A percentile compares a stretch with the other conserved stretches of the same genome.
Evolutionary conservation across 2,797 vertebrate species (phyloP).

Genomic region (Acanthornis magna): DNA sequence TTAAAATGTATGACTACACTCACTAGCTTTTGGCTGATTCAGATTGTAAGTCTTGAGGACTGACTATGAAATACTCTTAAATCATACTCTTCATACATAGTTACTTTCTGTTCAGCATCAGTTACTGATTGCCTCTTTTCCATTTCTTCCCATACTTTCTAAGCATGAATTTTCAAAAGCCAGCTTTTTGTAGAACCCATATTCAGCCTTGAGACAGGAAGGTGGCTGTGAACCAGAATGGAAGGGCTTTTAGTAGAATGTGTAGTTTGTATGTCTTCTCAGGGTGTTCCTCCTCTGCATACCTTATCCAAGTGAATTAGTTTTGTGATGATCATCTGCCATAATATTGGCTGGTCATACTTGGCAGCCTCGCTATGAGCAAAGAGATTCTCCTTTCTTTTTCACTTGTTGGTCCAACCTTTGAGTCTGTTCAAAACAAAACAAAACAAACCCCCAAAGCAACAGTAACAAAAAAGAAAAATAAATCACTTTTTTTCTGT

Average conservation of each 20-base stretch:
- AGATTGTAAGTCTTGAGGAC: not conserved
- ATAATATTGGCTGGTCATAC: not conserved
- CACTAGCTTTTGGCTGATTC: not conserved
- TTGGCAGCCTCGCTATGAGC: not conserved
- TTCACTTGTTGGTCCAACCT: not conserved
- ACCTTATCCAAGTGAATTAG: not conserved
- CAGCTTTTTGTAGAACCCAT: not conserved
- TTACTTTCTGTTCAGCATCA: not conserved
- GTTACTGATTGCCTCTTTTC: not conserved
- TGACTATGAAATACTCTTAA: not conserved
- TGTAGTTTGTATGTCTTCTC: not conserved
- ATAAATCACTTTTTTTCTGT: not conserved
- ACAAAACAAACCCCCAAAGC: not conserved
- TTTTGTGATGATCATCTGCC: not conserved
- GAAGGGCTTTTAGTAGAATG: fast-evolving
- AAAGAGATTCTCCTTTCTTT: not conserved
- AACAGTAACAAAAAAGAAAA: not conserved
- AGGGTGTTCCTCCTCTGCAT: not conserved
- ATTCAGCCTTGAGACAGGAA: not conserved
- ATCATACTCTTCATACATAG: not conserved
- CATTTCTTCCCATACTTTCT: not conserved
- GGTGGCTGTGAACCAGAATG: not conserved
- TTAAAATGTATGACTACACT: not conserved
- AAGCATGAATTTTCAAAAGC: not conserved
- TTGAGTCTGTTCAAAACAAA: not conserved